Evolutionary conservation across 92 coral and sea anemone genomes (phyloP).

Genomic region (Phenganax stokvisi): DNA sequence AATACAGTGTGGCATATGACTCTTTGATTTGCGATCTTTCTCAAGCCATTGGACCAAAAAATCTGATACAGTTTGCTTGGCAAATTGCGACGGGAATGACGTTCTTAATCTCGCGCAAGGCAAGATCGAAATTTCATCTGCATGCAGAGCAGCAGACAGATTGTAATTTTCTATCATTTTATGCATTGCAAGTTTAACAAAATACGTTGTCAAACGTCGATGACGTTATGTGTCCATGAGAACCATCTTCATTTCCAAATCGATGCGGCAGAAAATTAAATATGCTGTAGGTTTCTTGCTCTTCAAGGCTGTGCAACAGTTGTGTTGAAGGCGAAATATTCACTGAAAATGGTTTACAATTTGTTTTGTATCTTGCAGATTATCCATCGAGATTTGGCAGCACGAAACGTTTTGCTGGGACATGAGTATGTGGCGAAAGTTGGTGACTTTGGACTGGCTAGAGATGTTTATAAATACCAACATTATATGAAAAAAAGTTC

Average conservation of each 20-base stretch:
- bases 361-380: constrained; percentile 37
- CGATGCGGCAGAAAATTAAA: neutral
- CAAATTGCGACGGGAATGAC: constrained; percentile 76
- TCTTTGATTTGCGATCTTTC: constrained; percentile 58
- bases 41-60: constrained; percentile 59
- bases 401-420: constrained; percentile 74
- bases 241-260: too few species aligned
- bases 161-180: too few species aligned
- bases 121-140: neutral
- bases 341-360: too few species aligned
- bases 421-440: constrained; percentile 70
- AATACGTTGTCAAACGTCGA: too few species aligned
- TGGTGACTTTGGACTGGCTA: constrained; percentile 84
- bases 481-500: constrained; percentile 68
- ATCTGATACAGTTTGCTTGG: constrained; percentile 58
- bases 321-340: too few species aligned
- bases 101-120: constrained; percentile 78
- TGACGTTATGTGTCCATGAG: too few species aligned
- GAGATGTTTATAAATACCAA: constrained; percentile 74
- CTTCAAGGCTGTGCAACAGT: too few species aligned
- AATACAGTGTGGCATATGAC: constrained; percentile 56
- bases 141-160: neutral
- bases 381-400: constrained; percentile 85
- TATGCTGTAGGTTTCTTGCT: neutral
- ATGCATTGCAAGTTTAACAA: too few species aligned